Base-by-base conservation (phyloP, 2,888 invertebrate species). In the Tetragonisca angustula region DNA sequence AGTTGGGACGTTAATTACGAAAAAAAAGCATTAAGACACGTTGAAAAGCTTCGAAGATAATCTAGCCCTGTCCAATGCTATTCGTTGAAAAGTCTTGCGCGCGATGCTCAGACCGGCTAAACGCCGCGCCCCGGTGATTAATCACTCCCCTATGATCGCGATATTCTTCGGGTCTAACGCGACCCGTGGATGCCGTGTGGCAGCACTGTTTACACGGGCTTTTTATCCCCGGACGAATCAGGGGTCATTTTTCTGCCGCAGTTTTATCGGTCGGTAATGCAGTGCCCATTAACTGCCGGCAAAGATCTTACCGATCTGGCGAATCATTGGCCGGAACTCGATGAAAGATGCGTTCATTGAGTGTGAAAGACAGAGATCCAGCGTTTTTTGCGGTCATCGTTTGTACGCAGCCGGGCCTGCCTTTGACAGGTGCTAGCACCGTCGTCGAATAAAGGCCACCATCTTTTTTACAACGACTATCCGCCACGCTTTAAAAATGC, bases 341-440 rank as follows among this genome's bases (percentile, higher is more conserved):
- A 50, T 56, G 79, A 49, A 54, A 84, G 62, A 74, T 54, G 69
- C 68, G 83, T 74, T 56, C 56, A 11, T 21, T 32, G 75, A 76
- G n/a, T 50, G 76, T n/a, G 64, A 27, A 21, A 43, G 71, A 32
- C 61, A 52, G 77, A 69, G 70, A 69, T 68, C 72, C 62, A 72
- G 49, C 13, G 72, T 43, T 72, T 72, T 72, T 70, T 72, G 59
- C n/a, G 72, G 13, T 54, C 49, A 43, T 62, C 61, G 61, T 27
- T 72, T 49, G 61, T 15, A 61, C 27, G 61, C 19, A 49, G 49
- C 27, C 43, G 49, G 11, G 61, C 21, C 72, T 72, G 72, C 4
- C 61, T 49, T 9, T 61, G 72, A 49, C 72, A 72, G 59, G 24
- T 32, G 21, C 49, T 27, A 61, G 6, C 49, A 50, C 2, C 27